These are phyloP conservation scores for Carassius carassius DNA, from an alignment of 2,113 vertebrate genomes.

Conservation along the genomic window DNA sequence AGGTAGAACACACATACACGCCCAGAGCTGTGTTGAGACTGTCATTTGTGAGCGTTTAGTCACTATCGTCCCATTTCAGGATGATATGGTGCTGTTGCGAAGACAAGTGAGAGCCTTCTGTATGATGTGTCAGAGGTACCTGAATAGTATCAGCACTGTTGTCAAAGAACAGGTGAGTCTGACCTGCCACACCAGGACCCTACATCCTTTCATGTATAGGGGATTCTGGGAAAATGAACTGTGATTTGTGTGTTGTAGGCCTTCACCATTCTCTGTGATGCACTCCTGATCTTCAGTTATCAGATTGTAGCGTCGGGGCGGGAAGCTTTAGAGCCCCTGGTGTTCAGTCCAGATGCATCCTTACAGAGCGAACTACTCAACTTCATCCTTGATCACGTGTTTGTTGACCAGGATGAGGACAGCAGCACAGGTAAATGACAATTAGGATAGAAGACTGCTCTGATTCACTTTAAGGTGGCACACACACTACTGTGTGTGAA, in stretches of 20 bases:
- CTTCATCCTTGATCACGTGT: conserved; percentile 98
- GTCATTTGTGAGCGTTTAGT: not conserved
- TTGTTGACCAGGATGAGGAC: conserved; percentile 98
- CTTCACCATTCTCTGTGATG: conserved; percentile 96
- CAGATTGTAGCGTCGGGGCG: conserved; percentile 96
- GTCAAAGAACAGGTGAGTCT: conserved; percentile 94
- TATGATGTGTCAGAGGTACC: conserved; percentile 98
- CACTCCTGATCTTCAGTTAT: conserved; percentile 99
- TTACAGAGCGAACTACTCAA: conserved; percentile 93
- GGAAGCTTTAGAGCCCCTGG: conserved; percentile 92
- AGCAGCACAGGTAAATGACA: conserved; percentile 86
- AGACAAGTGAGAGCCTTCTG: conserved; percentile 98
- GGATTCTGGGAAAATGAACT: not conserved
- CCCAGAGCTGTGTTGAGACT: not conserved
- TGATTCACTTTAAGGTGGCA: not conserved
- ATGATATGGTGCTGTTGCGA: conserved; percentile 90
- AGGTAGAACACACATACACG: conserved; percentile 75
- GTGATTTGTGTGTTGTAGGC: conserved; percentile 76
- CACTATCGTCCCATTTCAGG: conserved; percentile 71
- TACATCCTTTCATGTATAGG: not conserved
- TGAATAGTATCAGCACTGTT: conserved; percentile 96
- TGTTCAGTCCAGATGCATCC: conserved; percentile 94
- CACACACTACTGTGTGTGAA: not conserved
- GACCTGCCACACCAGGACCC: not conserved
- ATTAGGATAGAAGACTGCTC: not conserved